Percentiles rank a stretch among this genome's conserved stretches.
Conservation (phyloP, 1,140 invertebrate species). For the Sesamia nonagrioides region DNA sequence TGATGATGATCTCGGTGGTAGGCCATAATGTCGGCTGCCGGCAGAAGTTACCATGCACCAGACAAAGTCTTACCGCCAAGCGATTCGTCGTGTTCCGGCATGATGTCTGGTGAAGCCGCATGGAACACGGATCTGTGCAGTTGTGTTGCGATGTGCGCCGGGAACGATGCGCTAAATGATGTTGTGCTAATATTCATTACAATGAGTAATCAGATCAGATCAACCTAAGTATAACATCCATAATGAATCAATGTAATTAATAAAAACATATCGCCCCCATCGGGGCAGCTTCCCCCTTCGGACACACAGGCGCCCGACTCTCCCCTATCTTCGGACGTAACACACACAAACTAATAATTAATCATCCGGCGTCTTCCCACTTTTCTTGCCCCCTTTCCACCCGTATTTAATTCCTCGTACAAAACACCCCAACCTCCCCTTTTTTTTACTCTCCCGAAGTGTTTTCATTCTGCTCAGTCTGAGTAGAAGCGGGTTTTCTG, state of each 20-base stretch:
- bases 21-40: no score
- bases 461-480: constrained; percentile 84
- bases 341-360: constrained; percentile 86
- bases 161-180: no score
- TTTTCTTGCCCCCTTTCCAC: constrained; percentile 58
- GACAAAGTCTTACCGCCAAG: no score
- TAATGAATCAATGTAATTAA: constrained; percentile 74
- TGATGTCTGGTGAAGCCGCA: no score
- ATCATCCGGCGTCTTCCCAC: constrained; percentile 81
- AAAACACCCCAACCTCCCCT: constrained; percentile 65
- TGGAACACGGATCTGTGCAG: no score
- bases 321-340: constrained; percentile 71
- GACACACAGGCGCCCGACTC: constrained; percentile 55
- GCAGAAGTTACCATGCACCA: no score
- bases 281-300: constrained; percentile 38
- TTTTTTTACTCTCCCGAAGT: constrained; percentile 77
- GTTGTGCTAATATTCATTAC: not conserved
- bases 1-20: no score
- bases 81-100: no score
- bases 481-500: constrained; percentile 70
- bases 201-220: constrained; percentile 12
- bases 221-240: constrained; percentile 33
- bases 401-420: constrained; percentile 76
- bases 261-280: constrained; percentile 66
- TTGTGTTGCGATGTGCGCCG: no score